Conservation (phyloP, 2,888 invertebrate genomes). For the Uropetala carovei region DNA sequence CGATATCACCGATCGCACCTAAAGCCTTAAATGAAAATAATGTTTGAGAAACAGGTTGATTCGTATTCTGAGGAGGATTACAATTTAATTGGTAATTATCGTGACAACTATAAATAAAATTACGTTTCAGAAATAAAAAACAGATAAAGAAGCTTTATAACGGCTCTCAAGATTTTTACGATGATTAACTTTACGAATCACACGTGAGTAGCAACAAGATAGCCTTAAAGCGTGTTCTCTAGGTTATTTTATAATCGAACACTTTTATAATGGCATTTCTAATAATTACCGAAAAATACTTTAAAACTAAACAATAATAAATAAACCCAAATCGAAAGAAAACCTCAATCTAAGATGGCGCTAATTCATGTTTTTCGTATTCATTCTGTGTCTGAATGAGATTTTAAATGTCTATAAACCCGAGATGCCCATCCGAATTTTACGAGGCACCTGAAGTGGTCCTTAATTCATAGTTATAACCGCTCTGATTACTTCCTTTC, state of each 20-base stretch:
- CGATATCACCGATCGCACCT: too few relatives aligned
- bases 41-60: background rate
- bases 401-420: slow-evolving; percentile 16
- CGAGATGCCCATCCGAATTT: background rate
- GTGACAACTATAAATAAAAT: background rate
- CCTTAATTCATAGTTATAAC: background rate
- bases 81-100: background rate
- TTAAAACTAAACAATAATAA: too few relatives aligned
- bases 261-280: too few relatives aligned
- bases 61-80: background rate
- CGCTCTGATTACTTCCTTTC: background rate
- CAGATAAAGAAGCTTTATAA: background rate
- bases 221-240: background rate
- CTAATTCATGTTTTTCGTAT: background rate
- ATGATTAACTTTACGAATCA: background rate
- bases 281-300: too few relatives aligned
- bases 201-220: background rate
- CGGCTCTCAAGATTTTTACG: background rate
- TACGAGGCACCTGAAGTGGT: background rate
- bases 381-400: background rate
- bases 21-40: background rate
- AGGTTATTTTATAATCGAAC: background rate
- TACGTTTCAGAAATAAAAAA: background rate
- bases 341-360: background rate
- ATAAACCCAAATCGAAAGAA: background rate